phyloP scores from a whole-genome alignment of 2,797 vertebrate species.

The Eutrigla gurnardus region DNA sequence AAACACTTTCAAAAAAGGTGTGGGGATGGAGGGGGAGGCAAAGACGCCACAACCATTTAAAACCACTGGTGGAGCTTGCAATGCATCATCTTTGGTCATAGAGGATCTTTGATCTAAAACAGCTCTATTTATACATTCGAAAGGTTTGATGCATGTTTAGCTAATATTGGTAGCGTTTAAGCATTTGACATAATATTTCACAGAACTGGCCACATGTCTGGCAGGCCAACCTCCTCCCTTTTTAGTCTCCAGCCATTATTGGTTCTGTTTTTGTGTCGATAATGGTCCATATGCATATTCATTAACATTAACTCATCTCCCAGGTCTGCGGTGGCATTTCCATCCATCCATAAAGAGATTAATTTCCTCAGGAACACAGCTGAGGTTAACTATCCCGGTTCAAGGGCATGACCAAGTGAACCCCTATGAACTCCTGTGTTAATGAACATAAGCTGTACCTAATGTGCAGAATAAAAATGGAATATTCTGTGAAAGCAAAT shows the following conservation, averaged over 20 bases:
- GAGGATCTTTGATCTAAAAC: no score
- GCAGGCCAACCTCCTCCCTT: not conserved
- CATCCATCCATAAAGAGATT: not conserved
- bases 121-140: no score
- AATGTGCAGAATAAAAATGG: not conserved
- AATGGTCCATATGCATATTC: not conserved
- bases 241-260: not conserved
- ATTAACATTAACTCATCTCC: not conserved
- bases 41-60: no score
- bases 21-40: no score
- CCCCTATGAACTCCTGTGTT: not conserved
- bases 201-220: not conserved
- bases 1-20: no score
- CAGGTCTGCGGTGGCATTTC: not conserved
- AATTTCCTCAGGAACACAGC: slow-evolving; percentile 3
- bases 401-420: slow-evolving; percentile 6
- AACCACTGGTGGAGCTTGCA: no score
- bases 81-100: no score
- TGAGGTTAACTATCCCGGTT: slow-evolving; percentile 18
- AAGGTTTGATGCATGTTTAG: no score
- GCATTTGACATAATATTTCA: not conserved
- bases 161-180: no score
- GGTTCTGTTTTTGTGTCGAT: not conserved
- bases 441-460: slow-evolving; percentile 24
- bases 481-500: not conserved